Evolutionary conservation across 2,888 invertebrate species (phyloP), one percentile per base, ranked within the genome.

Genomic region (Erannis defoliaria): DNA sequence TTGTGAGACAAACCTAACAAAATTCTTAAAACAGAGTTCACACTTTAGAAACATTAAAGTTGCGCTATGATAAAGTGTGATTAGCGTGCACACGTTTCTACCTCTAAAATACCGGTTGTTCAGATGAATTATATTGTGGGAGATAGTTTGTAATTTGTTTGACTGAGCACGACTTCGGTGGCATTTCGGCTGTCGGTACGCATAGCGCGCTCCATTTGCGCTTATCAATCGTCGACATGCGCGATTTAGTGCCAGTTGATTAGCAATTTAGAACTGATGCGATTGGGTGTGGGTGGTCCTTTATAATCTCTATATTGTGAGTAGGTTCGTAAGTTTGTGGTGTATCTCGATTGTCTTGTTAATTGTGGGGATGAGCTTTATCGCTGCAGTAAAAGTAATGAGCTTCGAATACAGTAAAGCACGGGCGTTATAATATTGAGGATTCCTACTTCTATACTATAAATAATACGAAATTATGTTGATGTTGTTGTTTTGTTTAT

Each of bases 141-240:
- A 60, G 31, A 49, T 62, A 64, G 45, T 62, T 61, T 56, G 62
- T 64, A 72, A 71, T 74, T 70, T 68, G 71, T 72, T 70, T 73
- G 67, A 68, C 64, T 60, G 63, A 64, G 53, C 55, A 56, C 73
- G 64, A 74, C 75, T 72, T 68, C 77, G 75, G 80, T 81, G 81
- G 81, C 80, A 80, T 78, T 72, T 75, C 64, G 69, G 68, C 71
- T 78, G 77, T 81, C 80, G 60, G 56, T 65, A 64, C 68, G 58
- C 69, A 78, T 78, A 68, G 72, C 74, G 65, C 74, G 62, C 71
- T 70, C 74, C 77, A 75, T 80, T 78, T 76, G 78, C 73, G 73
- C 77, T 76, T 78, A 81, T 81, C 78, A 75, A 65, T 71, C 63
- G 74, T 73, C 72, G 78, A 81, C 78, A 72, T 72, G 70, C 74